phyloP scores from a whole-genome alignment of 2,888 invertebrate genomes.

The Oithona nana region DNA sequence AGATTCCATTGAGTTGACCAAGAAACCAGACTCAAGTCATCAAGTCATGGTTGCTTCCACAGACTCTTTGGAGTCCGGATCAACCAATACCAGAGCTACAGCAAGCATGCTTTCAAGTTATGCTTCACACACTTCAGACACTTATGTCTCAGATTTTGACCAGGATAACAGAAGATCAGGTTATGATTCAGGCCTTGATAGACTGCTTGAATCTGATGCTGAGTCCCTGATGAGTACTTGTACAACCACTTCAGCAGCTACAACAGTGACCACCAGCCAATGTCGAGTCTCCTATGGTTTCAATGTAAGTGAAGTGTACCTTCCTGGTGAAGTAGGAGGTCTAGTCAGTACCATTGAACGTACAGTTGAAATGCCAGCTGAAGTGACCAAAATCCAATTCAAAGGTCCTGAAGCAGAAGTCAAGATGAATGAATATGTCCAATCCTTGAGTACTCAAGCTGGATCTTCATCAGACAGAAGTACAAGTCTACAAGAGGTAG shows the following conservation, averaged over 20 bases:
- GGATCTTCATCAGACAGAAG: too few species aligned
- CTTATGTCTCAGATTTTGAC: constrained; percentile 57
- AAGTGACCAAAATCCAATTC: constrained; percentile 35
- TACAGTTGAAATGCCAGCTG: constrained; percentile 33
- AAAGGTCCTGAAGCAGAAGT: constrained; percentile 35
- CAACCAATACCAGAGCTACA: constrained; percentile 55
- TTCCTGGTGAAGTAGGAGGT: constrained; percentile 25
- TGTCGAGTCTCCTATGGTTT: neutral
- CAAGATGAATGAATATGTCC: constrained; percentile 33
- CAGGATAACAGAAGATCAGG: constrained; percentile 36
- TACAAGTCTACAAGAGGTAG: constrained; percentile 34
- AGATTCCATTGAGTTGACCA: constrained; percentile 31
- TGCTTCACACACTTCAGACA: constrained; percentile 67
- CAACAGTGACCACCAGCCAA: neutral
- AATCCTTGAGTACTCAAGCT: constrained; percentile 30
- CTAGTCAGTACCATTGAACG: constrained; percentile 31
- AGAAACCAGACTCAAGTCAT: constrained; percentile 22
- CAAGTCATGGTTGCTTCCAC: constrained; percentile 41
- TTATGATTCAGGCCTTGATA: constrained; percentile 11
- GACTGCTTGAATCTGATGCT: neutral
- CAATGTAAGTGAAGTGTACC: constrained; percentile 32
- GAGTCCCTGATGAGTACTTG: constrained; percentile 15
- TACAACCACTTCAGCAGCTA: constrained; percentile 2
- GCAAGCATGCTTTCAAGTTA: constrained; percentile 64
- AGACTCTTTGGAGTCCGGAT: constrained; percentile 45